Conservation (phyloP, 2,888 invertebrate species). For the Caradrina kadenii region DNA sequence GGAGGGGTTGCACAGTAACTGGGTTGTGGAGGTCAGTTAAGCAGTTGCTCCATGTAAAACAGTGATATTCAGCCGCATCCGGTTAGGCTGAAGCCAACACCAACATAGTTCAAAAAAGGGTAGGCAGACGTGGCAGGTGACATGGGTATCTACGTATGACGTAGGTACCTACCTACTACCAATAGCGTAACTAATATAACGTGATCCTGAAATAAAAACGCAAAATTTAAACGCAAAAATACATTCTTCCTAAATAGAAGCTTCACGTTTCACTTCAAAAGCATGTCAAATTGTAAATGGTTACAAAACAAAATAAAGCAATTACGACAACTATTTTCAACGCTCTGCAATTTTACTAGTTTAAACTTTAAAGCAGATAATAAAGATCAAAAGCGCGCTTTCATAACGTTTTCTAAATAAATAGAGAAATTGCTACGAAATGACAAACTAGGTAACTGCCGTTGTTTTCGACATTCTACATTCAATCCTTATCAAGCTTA, state of each 20-base stretch:
- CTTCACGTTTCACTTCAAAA: background rate
- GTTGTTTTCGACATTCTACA: slow-evolving; percentile 74
- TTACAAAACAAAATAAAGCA: slow-evolving; percentile 31
- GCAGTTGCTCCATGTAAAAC: too few relatives aligned
- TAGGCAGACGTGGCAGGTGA: too few relatives aligned
- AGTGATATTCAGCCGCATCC: too few relatives aligned
- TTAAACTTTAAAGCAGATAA: slow-evolving; percentile 34
- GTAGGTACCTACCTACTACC: background rate
- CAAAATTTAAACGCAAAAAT: background rate
- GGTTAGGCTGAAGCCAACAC: too few relatives aligned
- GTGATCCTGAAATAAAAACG: slow-evolving; percentile 2
- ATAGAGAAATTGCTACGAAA: slow-evolving; percentile 55
- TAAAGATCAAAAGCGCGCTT: slow-evolving; percentile 43
- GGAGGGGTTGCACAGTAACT: too few relatives aligned
- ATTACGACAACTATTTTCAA: slow-evolving; percentile 23
- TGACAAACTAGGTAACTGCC: slow-evolving; percentile 69
- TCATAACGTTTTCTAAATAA: slow-evolving; percentile 11
- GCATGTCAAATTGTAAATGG: slow-evolving; percentile 17
- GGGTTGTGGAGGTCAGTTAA: too few relatives aligned
- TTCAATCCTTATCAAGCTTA: slow-evolving; percentile 80
- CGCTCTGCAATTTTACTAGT: slow-evolving; percentile 25
- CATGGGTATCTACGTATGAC: too few relatives aligned
- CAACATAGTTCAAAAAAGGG: too few relatives aligned
- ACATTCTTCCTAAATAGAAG: background rate
- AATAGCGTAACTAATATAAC: slow-evolving; percentile 28